Conservation (phyloP, 2,113 vertebrate species). For the Copsychus sechellarum region DNA sequence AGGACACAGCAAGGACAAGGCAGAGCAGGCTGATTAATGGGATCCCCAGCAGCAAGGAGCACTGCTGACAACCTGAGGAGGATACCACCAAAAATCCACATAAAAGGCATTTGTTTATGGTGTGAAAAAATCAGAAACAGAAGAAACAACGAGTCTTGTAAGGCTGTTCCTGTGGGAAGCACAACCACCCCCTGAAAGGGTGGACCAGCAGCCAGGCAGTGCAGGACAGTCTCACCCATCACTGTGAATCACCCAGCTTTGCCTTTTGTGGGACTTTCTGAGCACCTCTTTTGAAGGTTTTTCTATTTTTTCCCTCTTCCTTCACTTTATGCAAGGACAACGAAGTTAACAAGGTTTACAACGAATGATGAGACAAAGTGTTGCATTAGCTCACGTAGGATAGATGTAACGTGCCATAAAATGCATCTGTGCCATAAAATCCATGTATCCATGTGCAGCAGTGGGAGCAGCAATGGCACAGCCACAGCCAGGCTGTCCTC, state of each 20-base stretch:
- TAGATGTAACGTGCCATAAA: accelerated
- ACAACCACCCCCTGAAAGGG: not conserved
- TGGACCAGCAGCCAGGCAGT: not conserved
- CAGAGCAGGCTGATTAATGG: not conserved
- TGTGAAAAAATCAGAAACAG: not conserved
- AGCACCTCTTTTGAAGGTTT: not conserved
- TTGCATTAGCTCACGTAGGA: accelerated
- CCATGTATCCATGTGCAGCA: accelerated
- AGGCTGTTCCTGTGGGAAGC: not conserved
- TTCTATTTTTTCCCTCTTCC: not conserved
- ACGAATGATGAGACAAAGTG: not conserved
- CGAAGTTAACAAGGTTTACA: not conserved
- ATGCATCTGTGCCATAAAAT: not conserved
- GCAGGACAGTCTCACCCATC: not conserved
- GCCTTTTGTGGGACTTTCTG: not conserved
- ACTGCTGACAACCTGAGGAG: accelerated
- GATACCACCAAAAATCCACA: not conserved
- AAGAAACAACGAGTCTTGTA: not conserved
- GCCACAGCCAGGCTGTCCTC: not conserved
- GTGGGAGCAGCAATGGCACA: not conserved
- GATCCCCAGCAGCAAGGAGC: not conserved
- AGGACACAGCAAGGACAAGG: not conserved
- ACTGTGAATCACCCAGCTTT: accelerated
- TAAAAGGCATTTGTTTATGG: not conserved
- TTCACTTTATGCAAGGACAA: not conserved